A percentile compares a stretch with the other conserved stretches of the same genome.
phyloP scores from a whole-genome alignment of 2,888 invertebrate species.

The Elysia crispata region DNA sequence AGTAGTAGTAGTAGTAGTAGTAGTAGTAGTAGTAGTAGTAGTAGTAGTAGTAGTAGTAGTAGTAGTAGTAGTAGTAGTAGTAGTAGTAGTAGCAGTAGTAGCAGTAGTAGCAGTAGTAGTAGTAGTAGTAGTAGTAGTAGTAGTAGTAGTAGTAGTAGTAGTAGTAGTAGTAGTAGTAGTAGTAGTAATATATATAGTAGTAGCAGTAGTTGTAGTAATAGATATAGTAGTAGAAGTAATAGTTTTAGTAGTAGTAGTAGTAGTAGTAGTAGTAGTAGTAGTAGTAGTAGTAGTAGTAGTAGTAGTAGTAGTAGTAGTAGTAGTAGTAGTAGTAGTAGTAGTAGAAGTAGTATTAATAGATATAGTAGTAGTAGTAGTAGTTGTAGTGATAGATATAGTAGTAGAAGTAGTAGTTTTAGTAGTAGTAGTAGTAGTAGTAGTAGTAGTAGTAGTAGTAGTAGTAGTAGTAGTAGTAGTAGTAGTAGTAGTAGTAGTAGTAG shows the following conservation, averaged over 20 bases:
- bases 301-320: too few relatives aligned
- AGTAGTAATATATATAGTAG: not conserved
- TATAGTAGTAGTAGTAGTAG: not conserved
- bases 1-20: too few relatives aligned
- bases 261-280: constrained; percentile 23
- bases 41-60: too few relatives aligned
- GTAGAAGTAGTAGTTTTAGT: too few relatives aligned
- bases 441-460: constrained; percentile 16
- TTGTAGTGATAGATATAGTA: too few relatives aligned
- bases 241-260: constrained; percentile 33
- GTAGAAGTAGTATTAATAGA: too few relatives aligned
- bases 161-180: not conserved
- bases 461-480: constrained; percentile 18
- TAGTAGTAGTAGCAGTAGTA: too few relatives aligned
- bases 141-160: not conserved
- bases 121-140: constrained; percentile 4
- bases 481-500: not conserved
- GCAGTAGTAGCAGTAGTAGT: too few relatives aligned
- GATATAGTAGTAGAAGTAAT: constrained; percentile 24
- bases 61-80: too few relatives aligned
- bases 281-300: constrained; percentile 21
- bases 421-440: too few relatives aligned
- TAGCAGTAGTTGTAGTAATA: constrained; percentile 32
- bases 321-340: too few relatives aligned
- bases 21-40: too few relatives aligned